Base-by-base conservation (phyloP, 2,797 vertebrate species). In the Psittacula echo region DNA sequence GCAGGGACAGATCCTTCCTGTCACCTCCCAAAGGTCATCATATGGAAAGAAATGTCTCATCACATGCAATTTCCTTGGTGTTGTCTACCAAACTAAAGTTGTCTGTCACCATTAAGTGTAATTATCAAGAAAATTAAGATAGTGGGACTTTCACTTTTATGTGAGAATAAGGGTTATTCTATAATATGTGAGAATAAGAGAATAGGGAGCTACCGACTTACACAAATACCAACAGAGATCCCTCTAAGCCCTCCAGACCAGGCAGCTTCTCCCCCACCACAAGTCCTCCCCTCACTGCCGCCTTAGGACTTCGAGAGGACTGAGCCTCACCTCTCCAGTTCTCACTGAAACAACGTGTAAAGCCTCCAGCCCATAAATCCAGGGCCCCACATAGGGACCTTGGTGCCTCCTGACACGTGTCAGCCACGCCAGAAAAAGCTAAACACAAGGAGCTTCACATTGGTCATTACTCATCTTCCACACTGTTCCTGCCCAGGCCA, bases 401-500 rank as follows among this genome's bases (percentile, higher is more conserved):
- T 17, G 32, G 14, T 37, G 56, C 22, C 56, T 37, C 56, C 56
- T 60, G n/a, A 60, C 58, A 26, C 23, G 26, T 37, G 34, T 60
- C 58, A 37, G 34, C 58, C 58, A 60, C 34, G 18, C 14, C 23
- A 37, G 26, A 16, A 37, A 30, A 65, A 56, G 32, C 3, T 1
- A 30, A 24, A 73, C 61, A 27, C 39, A 41, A 24, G 34, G 23
- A 50, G 30, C n/a, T 54, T 53, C 10, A 13, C 0, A 0, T 3
- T 2, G 19, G 19, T n/a, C 72, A 42, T 11, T 2, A 1, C 79
- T 32, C 39, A 16, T 3, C 45, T 78, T 37, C 41, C 44, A 68
- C 13, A 0, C 27, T 1, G 0, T 29, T 27, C 19, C 51, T 42
- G 22, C 30, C 29, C 4, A 0, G 45, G 72, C 24, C 0, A 0